phyloP scores from a whole-genome alignment of 1,140 invertebrate species.

The Drosophila kikkawai region DNA sequence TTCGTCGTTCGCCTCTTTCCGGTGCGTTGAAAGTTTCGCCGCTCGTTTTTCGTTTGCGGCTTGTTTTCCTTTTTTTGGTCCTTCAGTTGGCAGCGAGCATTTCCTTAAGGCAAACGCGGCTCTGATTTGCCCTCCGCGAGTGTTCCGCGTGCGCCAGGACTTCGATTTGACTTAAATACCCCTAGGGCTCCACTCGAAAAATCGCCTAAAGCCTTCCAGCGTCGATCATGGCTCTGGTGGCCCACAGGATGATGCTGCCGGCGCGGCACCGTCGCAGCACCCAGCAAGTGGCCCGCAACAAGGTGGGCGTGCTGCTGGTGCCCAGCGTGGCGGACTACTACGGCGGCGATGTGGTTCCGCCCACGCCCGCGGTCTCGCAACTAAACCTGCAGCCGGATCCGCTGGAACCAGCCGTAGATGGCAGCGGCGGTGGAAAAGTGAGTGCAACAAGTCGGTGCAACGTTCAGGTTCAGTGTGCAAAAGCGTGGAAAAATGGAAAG shows the following conservation, averaged over 20 bases:
- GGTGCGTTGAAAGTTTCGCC: constrained; percentile 69
- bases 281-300: constrained; percentile 70
- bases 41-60: constrained; percentile 57
- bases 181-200: background rate
- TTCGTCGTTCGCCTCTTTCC: constrained; percentile 66
- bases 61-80: constrained; percentile 47
- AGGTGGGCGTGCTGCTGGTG: constrained; percentile 75
- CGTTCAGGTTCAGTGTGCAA: constrained; percentile 17
- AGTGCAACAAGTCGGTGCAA: constrained; percentile 78
- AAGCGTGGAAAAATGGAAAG: constrained; percentile 8
- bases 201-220: background rate
- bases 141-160: constrained; percentile 1
- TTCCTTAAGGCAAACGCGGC: constrained; percentile 72
- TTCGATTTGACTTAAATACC: background rate
- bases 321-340: constrained; percentile 69
- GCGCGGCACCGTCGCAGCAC: constrained; percentile 50
- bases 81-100: constrained; percentile 71
- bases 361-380: constrained; percentile 27
- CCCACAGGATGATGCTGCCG: constrained; percentile 82
- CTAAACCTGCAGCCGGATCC: constrained; percentile 48
- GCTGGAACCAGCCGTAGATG: constrained; percentile 10
- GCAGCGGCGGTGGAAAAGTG: constrained; percentile 53
- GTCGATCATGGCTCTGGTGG: constrained; percentile 74
- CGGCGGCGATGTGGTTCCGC: constrained; percentile 16
- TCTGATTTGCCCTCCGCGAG: constrained; percentile 44